Conservation (phyloP, 2,113 vertebrate species). For the Atherinomorus stipes region DNA sequence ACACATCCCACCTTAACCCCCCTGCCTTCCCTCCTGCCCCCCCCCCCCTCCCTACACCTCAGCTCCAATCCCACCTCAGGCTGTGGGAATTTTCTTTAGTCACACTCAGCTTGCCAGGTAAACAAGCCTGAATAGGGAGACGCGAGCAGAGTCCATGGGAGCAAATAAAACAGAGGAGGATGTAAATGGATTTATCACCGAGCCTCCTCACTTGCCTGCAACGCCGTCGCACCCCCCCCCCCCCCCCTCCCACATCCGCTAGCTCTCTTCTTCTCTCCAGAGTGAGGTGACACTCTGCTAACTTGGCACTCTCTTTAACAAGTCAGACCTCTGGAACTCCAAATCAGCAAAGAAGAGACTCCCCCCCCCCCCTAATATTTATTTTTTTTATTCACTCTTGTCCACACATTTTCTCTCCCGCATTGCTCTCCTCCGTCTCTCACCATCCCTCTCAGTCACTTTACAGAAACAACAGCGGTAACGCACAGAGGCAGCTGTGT, state of each 20-base stretch:
- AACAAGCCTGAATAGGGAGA: conserved; percentile 87
- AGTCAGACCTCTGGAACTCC: conserved; percentile 72
- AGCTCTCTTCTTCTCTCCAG: conserved; percentile 38
- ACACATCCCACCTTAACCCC: conserved; percentile 54
- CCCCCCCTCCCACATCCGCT: conserved; percentile 20
- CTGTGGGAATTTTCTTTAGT: conserved; percentile 93
- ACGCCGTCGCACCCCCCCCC: conserved; percentile 20
- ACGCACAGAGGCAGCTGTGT: conserved; percentile 66
- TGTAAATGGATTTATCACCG: conserved; percentile 87
- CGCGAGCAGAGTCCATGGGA: conserved; percentile 73
- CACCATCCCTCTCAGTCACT: conserved; percentile 23
- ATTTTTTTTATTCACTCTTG: conserved; percentile 33
- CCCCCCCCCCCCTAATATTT: conserved; percentile 34
- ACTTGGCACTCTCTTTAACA: conserved; percentile 79
- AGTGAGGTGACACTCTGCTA: conserved; percentile 80
- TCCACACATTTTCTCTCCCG: conserved; percentile 1
- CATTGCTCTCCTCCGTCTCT: conserved; percentile 20
- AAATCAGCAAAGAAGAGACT: conserved; percentile 32
- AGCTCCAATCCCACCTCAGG: conserved; percentile 82
- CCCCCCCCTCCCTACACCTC: conserved; percentile 38
- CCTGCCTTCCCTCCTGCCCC: conserved; percentile 31
- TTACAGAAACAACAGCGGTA: conserved; percentile 43
- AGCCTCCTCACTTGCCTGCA: conserved; percentile 50
- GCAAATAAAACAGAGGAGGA: conserved; percentile 83
- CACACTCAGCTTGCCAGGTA: conserved; percentile 93